Conservation (phyloP, 2,113 vertebrate species). For the Pterocles burchelli region DNA sequence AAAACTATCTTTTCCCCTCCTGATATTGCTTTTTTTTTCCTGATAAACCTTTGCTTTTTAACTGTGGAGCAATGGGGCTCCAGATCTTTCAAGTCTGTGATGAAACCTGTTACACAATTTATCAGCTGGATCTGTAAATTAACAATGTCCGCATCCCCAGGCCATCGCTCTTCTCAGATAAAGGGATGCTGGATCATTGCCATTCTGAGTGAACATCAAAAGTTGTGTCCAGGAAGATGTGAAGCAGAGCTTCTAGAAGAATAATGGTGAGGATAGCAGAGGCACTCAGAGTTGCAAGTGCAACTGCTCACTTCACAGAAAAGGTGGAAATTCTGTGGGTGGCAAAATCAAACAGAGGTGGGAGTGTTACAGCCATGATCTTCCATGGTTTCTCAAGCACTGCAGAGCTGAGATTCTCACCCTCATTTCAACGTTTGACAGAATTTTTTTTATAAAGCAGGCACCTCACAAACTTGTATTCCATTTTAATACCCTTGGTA, state of each 20-base stretch:
- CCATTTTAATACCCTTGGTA: background rate
- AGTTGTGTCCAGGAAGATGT: background rate
- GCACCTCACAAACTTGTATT: background rate
- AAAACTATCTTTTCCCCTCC: background rate
- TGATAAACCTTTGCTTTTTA: background rate
- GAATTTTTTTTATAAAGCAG: background rate
- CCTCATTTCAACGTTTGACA: background rate
- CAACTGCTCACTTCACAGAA: slow-evolving; percentile 55
- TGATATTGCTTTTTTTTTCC: background rate
- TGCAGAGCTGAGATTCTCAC: slow-evolving; percentile 18
- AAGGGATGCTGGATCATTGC: background rate
- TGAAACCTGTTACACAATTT: background rate
- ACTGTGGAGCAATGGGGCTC: background rate
- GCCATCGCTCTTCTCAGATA: background rate
- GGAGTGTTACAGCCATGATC: slow-evolving; percentile 19
- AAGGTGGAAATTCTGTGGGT: slow-evolving; percentile 25
- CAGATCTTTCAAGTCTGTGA: background rate
- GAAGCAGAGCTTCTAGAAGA: slow-evolving; percentile 8
- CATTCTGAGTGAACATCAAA: background rate
- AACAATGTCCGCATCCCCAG: background rate
- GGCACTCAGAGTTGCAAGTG: background rate
- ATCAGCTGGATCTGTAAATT: background rate
- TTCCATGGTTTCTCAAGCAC: background rate
- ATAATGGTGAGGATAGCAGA: slow-evolving; percentile 5
- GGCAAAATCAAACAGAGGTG: slow-evolving; percentile 33